Evolutionary conservation across 2,888 invertebrate genomes (phyloP), one percentile per base, ranked within the genome.

Genomic region (Petrophora chlorosata): DNA sequence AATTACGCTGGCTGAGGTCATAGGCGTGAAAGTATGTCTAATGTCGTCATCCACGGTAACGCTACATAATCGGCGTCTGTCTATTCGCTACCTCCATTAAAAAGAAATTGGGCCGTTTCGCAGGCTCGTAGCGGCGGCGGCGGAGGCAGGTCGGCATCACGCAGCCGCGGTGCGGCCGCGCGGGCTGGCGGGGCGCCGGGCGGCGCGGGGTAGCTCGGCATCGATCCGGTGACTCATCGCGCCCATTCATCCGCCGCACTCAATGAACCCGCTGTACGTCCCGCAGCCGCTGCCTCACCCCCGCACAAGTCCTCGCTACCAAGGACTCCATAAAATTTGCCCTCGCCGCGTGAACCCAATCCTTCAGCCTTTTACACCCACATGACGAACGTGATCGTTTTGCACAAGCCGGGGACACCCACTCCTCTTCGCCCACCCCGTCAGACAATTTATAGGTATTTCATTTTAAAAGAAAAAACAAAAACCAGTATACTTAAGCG

Each of bases 241-340:
- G 74, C 81, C 79, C 89, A 90, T 90, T 90, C 89, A 90, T 88
- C 82, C 82, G 79, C 82, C 82, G 81, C 85, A 65, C 85, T 90
- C 82, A 90, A 90, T 90, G 89, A 87, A 88, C 74, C 69, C 71
- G 72, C 76, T 76, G 77, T 70, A 65, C 67, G 17, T 63, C 67
- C 65, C 68, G 63, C 63, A 57, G 55, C 57, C 59, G 55, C 51
- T 60, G 17, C 62, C 68, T 67, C 63, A 61, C 66, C 67, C 70
- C 67, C 77, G 70, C 74, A 63, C 66, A 73, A 76, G 80, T 79
- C 83, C 76, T 76, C 75, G 72, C 65, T 64, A 67, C 63, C 88
- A 85, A 89, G 86, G 86, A 85, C 83, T 84, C 76, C 73, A 84
- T 82, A 81, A 81, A 78, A 76, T 74, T 73, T 75, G 66, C 79